Evolutionary conservation across 1,140 invertebrate genomes (phyloP), one percentile per base, ranked within the genome.

Genomic region (Hylaeus anthracinus): DNA sequence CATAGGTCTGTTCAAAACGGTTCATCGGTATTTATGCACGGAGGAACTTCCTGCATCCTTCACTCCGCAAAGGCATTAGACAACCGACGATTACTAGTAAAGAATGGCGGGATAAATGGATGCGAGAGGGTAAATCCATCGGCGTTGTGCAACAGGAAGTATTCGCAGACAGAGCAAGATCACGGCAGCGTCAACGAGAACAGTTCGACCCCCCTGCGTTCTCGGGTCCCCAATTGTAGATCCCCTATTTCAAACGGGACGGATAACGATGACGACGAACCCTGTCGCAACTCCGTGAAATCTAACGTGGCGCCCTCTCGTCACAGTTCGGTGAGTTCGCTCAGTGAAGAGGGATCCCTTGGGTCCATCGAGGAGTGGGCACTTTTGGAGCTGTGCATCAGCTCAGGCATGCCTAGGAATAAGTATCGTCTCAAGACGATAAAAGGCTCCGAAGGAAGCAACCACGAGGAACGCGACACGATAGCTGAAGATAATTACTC

Each of bases 401-500:
- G 58, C 37, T 85, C 83, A n/a, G 83, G 72, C 3, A 86, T 85
- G 55, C 72, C 76, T 1, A 74, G 64, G 10, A 83, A 77, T 43
- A 86, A 83, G 10, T 86, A 83, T 53, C 79, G 61, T 3, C 8
- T 79, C 5, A 85, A 76, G 4, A 72, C 66, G n/a, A 73, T 53
- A n/a, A 85, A 86, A 8, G 4, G 51, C 8, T 51, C 56, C 1
- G 84, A 85, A 5, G 55, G 55, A 0, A 69, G 63, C 5, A 45
- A 15, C 1, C 58, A 72, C 1, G 85, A 86, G 5, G 79, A 86
- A 4, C 81, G 74, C 12, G 82, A 86, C 3, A 41, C 65, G 1
- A 76, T 84, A 61, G 39, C 69, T 0, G 82, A 86, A 10, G 84
- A 86, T 26, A 86, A 83, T 86, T 86, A 79, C 37, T 86, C 84